phyloP scores from a whole-genome alignment of 2,113 vertebrate species.

The Donacobius atricapilla region DNA sequence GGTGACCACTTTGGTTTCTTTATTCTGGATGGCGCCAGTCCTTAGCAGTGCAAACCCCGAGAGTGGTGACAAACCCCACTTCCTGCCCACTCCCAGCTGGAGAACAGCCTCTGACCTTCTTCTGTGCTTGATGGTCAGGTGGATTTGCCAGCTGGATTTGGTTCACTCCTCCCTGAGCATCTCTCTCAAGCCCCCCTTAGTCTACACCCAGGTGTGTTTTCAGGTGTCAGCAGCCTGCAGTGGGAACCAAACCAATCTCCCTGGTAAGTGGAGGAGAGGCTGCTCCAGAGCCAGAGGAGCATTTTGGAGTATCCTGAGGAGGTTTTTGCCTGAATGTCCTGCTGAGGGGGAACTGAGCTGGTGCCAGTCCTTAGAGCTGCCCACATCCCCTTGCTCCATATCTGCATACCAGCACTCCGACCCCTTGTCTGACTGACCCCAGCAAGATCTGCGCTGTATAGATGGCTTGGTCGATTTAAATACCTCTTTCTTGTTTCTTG shows the following conservation, averaged over 20 bases:
- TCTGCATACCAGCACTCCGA: background rate
- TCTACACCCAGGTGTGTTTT: background rate
- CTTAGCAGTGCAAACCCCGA: background rate
- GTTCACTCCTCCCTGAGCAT: background rate
- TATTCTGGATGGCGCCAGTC: background rate
- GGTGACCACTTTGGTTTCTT: background rate
- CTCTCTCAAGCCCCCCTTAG: background rate
- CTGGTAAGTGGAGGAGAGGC: background rate
- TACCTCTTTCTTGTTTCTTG: background rate
- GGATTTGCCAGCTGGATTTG: background rate
- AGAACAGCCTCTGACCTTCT: background rate
- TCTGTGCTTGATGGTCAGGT: background rate
- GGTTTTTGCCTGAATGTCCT: background rate
- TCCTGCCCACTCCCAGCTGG: background rate
- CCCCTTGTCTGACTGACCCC: background rate
- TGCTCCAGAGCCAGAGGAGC: background rate
- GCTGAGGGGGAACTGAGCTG: background rate
- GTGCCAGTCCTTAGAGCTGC: background rate
- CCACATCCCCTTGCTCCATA: background rate
- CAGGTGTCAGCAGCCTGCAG: background rate
- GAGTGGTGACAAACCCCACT: background rate
- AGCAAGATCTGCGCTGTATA: background rate
- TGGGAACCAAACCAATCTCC: background rate
- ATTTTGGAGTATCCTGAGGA: background rate
- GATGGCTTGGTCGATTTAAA: background rate